A percentile compares a stretch with the other conserved stretches of the same genome.
Conservation (phyloP, 2,888 invertebrate genomes). For the Chrysolina oricalcia region DNA sequence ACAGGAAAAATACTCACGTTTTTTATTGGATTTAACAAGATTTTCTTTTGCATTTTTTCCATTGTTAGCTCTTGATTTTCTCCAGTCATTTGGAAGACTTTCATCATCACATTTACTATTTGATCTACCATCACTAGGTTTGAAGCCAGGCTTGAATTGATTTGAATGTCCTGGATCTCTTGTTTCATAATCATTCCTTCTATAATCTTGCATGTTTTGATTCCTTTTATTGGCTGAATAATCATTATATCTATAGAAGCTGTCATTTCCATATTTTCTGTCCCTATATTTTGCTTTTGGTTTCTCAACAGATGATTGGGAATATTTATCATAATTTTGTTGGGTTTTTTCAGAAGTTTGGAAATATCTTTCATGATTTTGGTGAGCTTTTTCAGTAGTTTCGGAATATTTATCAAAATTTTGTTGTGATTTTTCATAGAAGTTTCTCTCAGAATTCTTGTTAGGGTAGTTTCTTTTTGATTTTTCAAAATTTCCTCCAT, state of each 20-base stretch:
- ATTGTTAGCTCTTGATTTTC: conserved; percentile 41
- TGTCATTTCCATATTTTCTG: conserved; percentile 53
- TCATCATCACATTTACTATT: conserved; percentile 42
- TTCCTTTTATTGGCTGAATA: conserved; percentile 35
- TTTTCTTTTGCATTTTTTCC: conserved; percentile 41
- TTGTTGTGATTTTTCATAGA: conserved; percentile 4
- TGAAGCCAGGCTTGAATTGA: conserved; percentile 33
- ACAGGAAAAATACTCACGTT: conserved; percentile 45
- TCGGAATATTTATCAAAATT: not conserved
- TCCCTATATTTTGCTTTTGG: conserved; percentile 59
- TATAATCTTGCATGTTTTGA: conserved; percentile 42
- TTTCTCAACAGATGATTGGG: conserved; percentile 53
- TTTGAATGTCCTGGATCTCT: not conserved
- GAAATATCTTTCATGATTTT: not conserved
- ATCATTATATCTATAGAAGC: conserved; percentile 37
- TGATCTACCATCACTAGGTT: conserved; percentile 45
- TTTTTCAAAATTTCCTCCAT: conserved; percentile 21
- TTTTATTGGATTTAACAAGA: conserved; percentile 48
- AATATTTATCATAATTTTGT: not conserved
- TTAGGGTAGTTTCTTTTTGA: conserved; percentile 5
- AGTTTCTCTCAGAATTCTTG: conserved; percentile 2
- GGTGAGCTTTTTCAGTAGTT: not conserved
- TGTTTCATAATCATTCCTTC: conserved; percentile 23
- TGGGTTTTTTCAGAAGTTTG: not conserved
- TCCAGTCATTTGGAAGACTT: conserved; percentile 42